Base-by-base conservation (phyloP, 2,888 invertebrate genomes). In the Thereva unica region DNA sequence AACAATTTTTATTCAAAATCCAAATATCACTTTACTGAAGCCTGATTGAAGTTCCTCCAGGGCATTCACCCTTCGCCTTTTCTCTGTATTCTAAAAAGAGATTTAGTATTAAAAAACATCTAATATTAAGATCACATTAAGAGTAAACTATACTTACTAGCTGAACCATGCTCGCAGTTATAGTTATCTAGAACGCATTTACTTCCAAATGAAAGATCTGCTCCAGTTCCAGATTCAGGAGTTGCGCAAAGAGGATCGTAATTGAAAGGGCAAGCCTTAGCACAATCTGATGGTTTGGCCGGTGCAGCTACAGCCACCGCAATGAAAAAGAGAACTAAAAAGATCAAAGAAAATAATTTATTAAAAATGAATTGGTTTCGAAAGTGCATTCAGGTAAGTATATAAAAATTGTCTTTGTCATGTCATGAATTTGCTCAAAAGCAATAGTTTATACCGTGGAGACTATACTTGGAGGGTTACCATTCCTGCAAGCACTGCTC, bases 61-160 rank as follows among this genome's bases (percentile, higher is more conserved):
- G 78, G 69, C 80, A 80, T 72, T 80, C 80, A n/a, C 78, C 79
- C 34, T 71, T 73, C 2, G 75, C 68, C 71, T 78, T 79, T 4
- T 74, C 55, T 63, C 74, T 75, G 40, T 73, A 79, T 59, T 71
- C 78, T 78, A 69, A 50, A 63, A 50, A 34, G 23, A 23, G 2
- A 23, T 23, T 23, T 23, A 23, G 23, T 23, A 10, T 37, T 38
- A 54, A 55, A 63, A 49, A n/a, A 12, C 2, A 37, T 10, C 8
- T 7, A 8, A 35, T 44, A 37, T 12, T 37, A 41, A 49, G 34
- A 10, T 63, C 42, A 8, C 41, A 12, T 37, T 1, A 42, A 8
- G 35, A 44, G 23, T 23, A 23, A 23, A 23, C 1, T 23, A 23
- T 2, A 67, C 76, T 76, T 74, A 80, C 80, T 76, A 69, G 77